Percentiles rank a stretch among this genome's conserved stretches.
Conservation (phyloP, 2,113 vertebrate genomes). For the Pagrus major region DNA sequence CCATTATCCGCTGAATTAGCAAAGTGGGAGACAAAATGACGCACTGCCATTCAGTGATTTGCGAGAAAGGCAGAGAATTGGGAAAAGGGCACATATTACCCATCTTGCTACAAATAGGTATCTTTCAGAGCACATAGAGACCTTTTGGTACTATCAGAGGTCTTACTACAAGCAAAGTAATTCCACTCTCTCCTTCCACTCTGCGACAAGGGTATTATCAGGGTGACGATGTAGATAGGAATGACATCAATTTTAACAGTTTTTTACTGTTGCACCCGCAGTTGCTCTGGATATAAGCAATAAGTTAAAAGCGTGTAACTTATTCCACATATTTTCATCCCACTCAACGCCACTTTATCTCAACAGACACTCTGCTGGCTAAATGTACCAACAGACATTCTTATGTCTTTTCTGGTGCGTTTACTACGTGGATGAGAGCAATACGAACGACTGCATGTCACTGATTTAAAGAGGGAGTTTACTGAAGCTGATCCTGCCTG, state of each 20-base stretch:
- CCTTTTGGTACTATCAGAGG: conserved; percentile 52
- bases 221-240: conserved; percentile 19
- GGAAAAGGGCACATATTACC: conserved; percentile 74
- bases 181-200: conserved; percentile 2
- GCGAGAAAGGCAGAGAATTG: conserved; percentile 59
- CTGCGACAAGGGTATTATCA: neutral
- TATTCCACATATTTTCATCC: conserved; percentile 15
- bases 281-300: neutral
- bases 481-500: conserved; percentile 16
- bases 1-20: conserved; percentile 81
- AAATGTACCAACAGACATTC: neutral
- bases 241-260: neutral
- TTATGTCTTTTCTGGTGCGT: neutral
- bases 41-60: conserved; percentile 71
- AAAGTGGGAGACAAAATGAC: conserved; percentile 79
- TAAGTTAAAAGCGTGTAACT: neutral
- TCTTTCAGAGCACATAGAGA: conserved; percentile 62
- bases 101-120: conserved; percentile 79
- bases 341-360: conserved; percentile 14
- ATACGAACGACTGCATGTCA: conserved; percentile 34
- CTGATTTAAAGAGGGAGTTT: conserved; percentile 45
- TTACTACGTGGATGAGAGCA: conserved; percentile 24
- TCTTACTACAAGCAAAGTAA: conserved; percentile 24
- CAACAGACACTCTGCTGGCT: neutral
- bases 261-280: neutral